phyloP scores from a whole-genome alignment of 2,888 invertebrate species.

The Coelinius sp. region DNA sequence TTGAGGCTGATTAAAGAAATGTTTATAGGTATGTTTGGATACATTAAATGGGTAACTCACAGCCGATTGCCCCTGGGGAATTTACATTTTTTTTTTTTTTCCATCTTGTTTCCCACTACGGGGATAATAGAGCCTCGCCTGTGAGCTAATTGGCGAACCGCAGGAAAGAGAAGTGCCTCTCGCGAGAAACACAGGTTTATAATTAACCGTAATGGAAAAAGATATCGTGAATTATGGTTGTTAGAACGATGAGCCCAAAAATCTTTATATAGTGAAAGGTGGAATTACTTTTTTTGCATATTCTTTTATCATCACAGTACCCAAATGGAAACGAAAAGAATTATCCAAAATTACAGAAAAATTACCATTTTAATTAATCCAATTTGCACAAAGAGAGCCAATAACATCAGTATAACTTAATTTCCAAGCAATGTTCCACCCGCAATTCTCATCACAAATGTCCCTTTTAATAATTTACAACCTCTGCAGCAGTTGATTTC shows the following conservation, averaged over 20 bases:
- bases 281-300: too few relatives aligned
- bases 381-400: too few relatives aligned
- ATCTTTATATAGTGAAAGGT: neutral
- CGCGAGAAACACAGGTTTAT: constrained; percentile 17
- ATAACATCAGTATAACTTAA: too few relatives aligned
- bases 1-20: constrained; percentile 24
- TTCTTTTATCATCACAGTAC: too few relatives aligned
- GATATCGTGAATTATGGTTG: constrained; percentile 23
- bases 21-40: constrained; percentile 22
- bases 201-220: constrained; percentile 19
- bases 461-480: neutral
- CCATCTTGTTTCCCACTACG: neutral
- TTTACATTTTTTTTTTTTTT: constrained; percentile 5
- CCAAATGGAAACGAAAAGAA: too few relatives aligned
- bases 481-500: neutral
- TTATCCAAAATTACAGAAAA: too few relatives aligned
- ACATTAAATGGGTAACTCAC: constrained; percentile 21
- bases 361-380: too few relatives aligned
- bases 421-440: neutral
- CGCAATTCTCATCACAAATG: neutral
- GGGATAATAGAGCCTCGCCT: constrained; percentile 28
- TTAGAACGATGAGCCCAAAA: neutral
- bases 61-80: constrained; percentile 27
- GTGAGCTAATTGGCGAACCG: constrained; percentile 32
- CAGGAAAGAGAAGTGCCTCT: constrained; percentile 22